These are phyloP conservation scores for Hymenochirus boettgeri DNA, from an alignment of 2,113 vertebrate genomes.

Conservation along the genomic window DNA sequence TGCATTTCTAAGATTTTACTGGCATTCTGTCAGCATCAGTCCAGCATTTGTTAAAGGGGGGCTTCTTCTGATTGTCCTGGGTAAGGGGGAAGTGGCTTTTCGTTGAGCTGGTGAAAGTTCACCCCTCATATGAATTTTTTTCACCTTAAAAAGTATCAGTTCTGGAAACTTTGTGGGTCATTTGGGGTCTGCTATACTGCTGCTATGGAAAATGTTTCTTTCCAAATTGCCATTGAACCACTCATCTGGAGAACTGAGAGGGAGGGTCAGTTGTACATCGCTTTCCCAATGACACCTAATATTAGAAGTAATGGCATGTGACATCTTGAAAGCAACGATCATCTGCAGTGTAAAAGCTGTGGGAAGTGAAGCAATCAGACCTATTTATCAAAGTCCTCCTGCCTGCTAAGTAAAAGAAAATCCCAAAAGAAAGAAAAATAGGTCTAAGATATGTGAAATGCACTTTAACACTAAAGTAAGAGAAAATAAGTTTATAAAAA, in stretches of 20 bases:
- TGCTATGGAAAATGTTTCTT: conserved; percentile 11
- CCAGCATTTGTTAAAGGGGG: no score
- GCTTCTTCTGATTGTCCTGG: no score
- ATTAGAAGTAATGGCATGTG: conserved; percentile 29
- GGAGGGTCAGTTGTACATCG: conserved; percentile 2
- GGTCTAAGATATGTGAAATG: background rate
- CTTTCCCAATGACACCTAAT: conserved; percentile 9
- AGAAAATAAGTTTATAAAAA: no score
- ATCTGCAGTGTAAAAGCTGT: conserved; percentile 7
- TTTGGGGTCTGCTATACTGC: background rate
- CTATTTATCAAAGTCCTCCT: background rate
- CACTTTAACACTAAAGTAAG: no score
- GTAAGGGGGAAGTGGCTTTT: no score
- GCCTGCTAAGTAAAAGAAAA: background rate
- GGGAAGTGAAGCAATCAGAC: conserved; percentile 8
- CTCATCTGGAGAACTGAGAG: background rate
- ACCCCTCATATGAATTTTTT: no score
- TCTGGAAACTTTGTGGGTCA: conserved; percentile 20
- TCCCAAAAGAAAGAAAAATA: background rate
- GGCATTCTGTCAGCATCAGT: no score
- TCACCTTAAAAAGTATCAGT: conserved; percentile 27
- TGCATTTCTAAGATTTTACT: no score
- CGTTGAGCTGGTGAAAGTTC: no score
- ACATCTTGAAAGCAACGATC: conserved; percentile 10
- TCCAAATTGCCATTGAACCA: background rate